Evolutionary conservation across 2,113 vertebrate genomes (phyloP).

Genomic region (Elanus axillaris): DNA sequence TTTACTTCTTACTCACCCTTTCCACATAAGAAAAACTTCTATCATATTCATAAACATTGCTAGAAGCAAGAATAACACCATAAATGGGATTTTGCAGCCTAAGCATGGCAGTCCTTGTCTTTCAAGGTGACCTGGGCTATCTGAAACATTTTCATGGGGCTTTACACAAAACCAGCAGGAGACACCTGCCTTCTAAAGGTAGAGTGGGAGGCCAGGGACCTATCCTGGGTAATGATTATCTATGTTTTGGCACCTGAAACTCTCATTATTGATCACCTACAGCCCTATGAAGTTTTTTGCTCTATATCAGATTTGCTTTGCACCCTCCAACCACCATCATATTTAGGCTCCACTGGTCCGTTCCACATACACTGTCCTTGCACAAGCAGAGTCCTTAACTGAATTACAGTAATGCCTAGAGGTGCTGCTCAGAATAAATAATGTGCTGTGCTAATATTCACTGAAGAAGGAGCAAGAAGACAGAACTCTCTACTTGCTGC

Average conservation of each 20-base stretch:
- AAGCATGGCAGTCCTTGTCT: neutral
- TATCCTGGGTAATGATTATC: neutral
- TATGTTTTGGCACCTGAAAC: neutral
- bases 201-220: neutral
- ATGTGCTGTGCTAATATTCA: neutral
- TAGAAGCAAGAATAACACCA: neutral
- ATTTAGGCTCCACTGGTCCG: neutral
- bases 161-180: neutral
- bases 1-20: neutral
- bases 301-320: neutral
- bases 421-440: neutral
- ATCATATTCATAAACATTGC: neutral
- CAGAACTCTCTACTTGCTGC: neutral
- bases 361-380: neutral
- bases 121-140: neutral
- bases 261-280: neutral
- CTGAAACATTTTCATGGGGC: neutral
- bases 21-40: neutral
- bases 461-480: neutral
- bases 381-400: neutral
- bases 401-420: neutral
- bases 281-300: neutral
- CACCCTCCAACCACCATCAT: neutral
- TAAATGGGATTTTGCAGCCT: neutral
- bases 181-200: neutral